Base-by-base conservation (phyloP, 2,888 invertebrate genomes). In the Lasioglossum lativentre region DNA sequence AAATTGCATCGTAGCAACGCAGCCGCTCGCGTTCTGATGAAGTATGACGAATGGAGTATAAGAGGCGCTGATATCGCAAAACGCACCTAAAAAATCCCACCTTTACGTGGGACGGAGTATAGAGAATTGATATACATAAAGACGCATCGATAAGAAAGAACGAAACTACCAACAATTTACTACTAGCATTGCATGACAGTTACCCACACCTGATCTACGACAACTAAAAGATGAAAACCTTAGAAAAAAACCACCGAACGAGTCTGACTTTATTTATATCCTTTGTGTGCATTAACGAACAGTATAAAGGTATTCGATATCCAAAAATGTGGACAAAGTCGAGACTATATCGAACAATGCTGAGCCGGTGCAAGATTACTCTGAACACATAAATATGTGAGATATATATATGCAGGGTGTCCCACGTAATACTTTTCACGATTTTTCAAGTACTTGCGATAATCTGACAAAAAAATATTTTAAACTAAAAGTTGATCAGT, bases 311-410 rank as follows among this genome's bases (percentile, higher is more conserved):
- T 38, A 42, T 45, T 10, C 5, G 38, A 38, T 23, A n/a, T 12
- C 30, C 34, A 23, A 47, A 34, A 34, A 30, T 19, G 71, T 23
- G 27, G 30, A 71, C 27, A 40, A 63, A 78, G 23, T 19, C 71
- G 4, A 38, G 27, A 38, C 27, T 56, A 16, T 12, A 34, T 12
- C 14, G 23, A 72, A 40, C 27, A 12, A 19, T 30, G 63, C 38
- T 16, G 38, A 34, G 27, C 12, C 42, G 74, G 56, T 70, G 68
- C 45, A 78, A 77, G 16, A 47, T 34, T 16, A 71, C 30, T 78
- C 16, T 38, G 66, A 19, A 30, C 19, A 42, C 34, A 34, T 34
- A 38, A 45, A 40, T 6, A 23, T 52, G 52, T 52, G 6, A 52
- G 6, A 52, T 52, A 52, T 52, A 19, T 2, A 42, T 42, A 42